These are phyloP conservation scores for Callosobruchus maculatus DNA, from an alignment of 2,888 invertebrate species.

Conservation along the genomic window DNA sequence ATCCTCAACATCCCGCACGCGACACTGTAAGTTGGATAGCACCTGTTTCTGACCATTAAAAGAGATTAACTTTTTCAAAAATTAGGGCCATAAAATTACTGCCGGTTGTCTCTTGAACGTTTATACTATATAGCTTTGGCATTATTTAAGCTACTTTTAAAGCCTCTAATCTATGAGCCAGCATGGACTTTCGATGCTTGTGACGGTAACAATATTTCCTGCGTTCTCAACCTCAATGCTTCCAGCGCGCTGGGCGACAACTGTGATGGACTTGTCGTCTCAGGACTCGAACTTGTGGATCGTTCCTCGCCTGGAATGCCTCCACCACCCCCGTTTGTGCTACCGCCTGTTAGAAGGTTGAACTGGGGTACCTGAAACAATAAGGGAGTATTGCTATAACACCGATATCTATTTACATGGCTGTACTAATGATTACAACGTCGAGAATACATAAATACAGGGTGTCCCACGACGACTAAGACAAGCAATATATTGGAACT, in stretches of 20 bases:
- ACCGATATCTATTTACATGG: no score
- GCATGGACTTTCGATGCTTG: constrained; percentile 41
- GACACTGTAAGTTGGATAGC: no score
- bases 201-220: constrained; percentile 44
- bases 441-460: no score
- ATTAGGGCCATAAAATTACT: no score
- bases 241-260: constrained; percentile 48
- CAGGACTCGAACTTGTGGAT: constrained; percentile 46
- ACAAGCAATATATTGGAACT: no score
- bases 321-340: background rate
- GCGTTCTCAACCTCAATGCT: constrained; percentile 51
- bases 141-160: constrained; percentile 30
- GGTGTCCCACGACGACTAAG: no score
- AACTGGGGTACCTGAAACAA: constrained; percentile 12
- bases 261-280: constrained; percentile 36
- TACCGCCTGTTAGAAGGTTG: background rate
- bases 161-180: constrained; percentile 32
- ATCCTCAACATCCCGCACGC: no score
- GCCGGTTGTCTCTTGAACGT: no score
- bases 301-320: constrained; percentile 32
- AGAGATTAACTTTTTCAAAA: no score
- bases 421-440: no score
- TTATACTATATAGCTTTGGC: constrained; percentile 13
- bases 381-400: background rate
- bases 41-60: no score